Percentiles rank a stretch among this genome's conserved stretches.
phyloP scores from a whole-genome alignment of 2,797 vertebrate species.

The Sebastes dallii region DNA sequence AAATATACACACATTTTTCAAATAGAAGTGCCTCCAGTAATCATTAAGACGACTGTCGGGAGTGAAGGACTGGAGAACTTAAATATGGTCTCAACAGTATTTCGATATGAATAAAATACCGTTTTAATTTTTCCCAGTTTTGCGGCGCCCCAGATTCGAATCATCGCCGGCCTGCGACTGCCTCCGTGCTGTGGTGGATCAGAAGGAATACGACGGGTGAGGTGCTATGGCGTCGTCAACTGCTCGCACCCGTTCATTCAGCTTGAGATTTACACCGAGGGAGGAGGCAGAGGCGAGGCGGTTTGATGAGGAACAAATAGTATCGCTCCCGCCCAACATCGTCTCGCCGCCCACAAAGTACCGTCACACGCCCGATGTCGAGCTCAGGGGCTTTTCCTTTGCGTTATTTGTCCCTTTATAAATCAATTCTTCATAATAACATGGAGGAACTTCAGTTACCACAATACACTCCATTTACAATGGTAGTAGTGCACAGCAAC shows the following conservation, averaged over 20 bases:
- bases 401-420: slow-evolving; percentile 63
- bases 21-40: slow-evolving; percentile 82
- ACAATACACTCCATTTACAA: slow-evolving; percentile 69
- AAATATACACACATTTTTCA: slow-evolving; percentile 72
- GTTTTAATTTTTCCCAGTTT: slow-evolving; percentile 32
- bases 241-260: slow-evolving; percentile 27
- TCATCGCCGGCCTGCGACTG: slow-evolving; percentile 30
- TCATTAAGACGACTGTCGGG: slow-evolving; percentile 51
- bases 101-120: slow-evolving; percentile 50
- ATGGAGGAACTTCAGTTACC: slow-evolving; percentile 65
- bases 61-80: slow-evolving; percentile 63
- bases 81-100: slow-evolving; percentile 71
- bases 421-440: slow-evolving; percentile 72
- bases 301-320: slow-evolving; percentile 41
- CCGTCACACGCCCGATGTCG: slow-evolving; percentile 59
- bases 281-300: slow-evolving; percentile 39
- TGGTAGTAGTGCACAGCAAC: slow-evolving; percentile 76
- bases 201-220: slow-evolving; percentile 33
- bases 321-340: neutral
- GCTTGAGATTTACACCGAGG: slow-evolving; percentile 32
- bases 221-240: slow-evolving; percentile 15
- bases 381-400: slow-evolving; percentile 53
- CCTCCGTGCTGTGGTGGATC: slow-evolving; percentile 43
- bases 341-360: slow-evolving; percentile 54
- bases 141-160: slow-evolving; percentile 27